These are phyloP conservation scores for Ptilodon capucinus DNA, from an alignment of 2,888 invertebrate genomes.

Conservation along the genomic window DNA sequence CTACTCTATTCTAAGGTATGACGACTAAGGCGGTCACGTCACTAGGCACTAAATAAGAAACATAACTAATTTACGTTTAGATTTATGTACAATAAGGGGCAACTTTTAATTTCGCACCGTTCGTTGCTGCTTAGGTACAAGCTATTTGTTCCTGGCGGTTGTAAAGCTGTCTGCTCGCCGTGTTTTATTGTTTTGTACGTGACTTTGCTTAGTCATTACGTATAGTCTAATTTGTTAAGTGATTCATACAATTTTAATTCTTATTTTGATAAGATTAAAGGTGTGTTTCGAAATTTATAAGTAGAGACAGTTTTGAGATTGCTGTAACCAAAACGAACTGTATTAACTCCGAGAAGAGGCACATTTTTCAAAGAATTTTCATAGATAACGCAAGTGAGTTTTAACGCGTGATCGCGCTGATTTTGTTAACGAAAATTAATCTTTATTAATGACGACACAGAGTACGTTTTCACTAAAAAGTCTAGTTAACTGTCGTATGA, in stretches of 20 bases:
- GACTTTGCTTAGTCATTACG: slow-evolving; percentile 9
- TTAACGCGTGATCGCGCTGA: too few species aligned
- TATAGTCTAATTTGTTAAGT: not conserved
- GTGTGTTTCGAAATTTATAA: too few species aligned
- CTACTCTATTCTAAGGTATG: not conserved
- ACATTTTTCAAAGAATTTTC: too few species aligned
- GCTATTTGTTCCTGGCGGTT: slow-evolving; percentile 55
- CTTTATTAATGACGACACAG: too few species aligned
- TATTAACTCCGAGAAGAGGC: too few species aligned
- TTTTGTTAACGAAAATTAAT: too few species aligned
- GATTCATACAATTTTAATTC: not conserved
- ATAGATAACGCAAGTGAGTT: too few species aligned
- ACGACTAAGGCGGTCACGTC: slow-evolving; percentile 8
- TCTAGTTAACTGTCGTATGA: too few species aligned
- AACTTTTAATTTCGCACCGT: slow-evolving; percentile 70
- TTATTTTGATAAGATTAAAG: not conserved
- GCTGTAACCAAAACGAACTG: too few species aligned
- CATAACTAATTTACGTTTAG: slow-evolving; percentile 52
- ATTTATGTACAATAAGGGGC: slow-evolving; percentile 70
- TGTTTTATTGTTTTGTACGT: slow-evolving; percentile 37
- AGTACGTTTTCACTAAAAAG: too few species aligned
- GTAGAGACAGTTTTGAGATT: too few species aligned
- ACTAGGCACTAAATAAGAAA: slow-evolving; percentile 25
- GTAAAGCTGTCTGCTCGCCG: slow-evolving; percentile 59
- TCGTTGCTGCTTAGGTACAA: slow-evolving; percentile 44